phyloP scores from a whole-genome alignment of 2,888 invertebrate genomes.

The Limnephilus lunatus region DNA sequence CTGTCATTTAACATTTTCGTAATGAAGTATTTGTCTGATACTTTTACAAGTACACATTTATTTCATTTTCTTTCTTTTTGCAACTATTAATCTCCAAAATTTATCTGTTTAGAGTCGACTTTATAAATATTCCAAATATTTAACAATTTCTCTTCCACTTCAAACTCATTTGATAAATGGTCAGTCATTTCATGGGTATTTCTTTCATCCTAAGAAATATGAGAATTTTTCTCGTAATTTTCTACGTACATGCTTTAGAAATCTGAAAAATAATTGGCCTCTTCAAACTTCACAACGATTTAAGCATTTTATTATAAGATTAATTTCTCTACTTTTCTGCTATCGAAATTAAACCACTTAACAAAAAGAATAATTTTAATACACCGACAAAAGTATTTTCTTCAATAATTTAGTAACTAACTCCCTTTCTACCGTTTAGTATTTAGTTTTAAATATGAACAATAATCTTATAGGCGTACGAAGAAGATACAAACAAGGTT shows the following conservation, averaged over 20 bases:
- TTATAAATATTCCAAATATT: not conserved
- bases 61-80: not conserved
- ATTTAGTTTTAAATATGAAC: not conserved
- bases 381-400: not conserved
- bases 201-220: not conserved
- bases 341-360: not conserved
- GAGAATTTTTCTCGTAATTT: not conserved
- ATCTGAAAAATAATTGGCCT: not conserved
- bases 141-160: not conserved
- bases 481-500: not conserved
- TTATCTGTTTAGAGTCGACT: not conserved
- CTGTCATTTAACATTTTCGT: not conserved
- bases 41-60: not conserved
- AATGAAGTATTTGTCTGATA: not conserved
- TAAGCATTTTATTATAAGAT: not conserved
- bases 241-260: not conserved
- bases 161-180: not conserved
- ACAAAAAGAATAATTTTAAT: not conserved
- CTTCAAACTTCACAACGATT: not conserved
- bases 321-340: not conserved
- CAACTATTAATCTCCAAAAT: not conserved
- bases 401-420: not conserved
- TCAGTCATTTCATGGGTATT: not conserved
- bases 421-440: not conserved
- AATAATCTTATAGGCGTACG: not conserved